phyloP scores from a whole-genome alignment of 2,888 invertebrate genomes.

The Tachina lurida region DNA sequence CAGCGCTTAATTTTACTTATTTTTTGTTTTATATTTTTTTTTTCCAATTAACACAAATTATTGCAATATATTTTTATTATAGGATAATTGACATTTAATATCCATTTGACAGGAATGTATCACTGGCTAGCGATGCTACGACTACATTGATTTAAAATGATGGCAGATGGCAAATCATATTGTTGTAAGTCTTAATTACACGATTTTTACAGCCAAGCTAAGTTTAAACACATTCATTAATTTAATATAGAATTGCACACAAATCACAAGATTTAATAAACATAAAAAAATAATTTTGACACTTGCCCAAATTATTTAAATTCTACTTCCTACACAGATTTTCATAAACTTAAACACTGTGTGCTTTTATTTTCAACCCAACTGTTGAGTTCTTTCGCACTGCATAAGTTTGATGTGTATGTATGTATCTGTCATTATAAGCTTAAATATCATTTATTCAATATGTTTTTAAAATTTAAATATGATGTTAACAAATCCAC shows the following conservation, averaged over 20 bases:
- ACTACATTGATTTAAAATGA: conserved; percentile 13
- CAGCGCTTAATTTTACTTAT: conserved; percentile 29
- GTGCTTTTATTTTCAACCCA: not conserved
- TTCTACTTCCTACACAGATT: too few species aligned
- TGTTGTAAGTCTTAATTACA: conserved; percentile 1
- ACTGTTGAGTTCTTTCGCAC: not conserved
- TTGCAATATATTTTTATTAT: conserved; percentile 69
- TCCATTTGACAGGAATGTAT: conserved; percentile 66
- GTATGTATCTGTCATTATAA: conserved; percentile 13
- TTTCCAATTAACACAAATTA: conserved; percentile 65
- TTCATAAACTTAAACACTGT: not conserved
- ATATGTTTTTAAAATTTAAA: conserved; percentile 60
- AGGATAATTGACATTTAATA: conserved; percentile 69
- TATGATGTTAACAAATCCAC: conserved; percentile 62
- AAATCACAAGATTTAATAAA: not conserved
- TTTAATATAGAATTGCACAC: too few species aligned
- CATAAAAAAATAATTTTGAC: too few species aligned
- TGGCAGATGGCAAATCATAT: not conserved
- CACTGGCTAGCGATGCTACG: conserved; percentile 21
- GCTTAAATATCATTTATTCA: conserved; percentile 48
- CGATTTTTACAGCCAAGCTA: not conserved
- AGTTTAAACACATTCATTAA: not conserved
- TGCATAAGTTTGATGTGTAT: not conserved
- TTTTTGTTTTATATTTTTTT: conserved; percentile 43
- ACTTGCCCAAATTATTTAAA: too few species aligned